These are phyloP conservation scores for Lucifuga dentata DNA, from an alignment of 2,113 vertebrate genomes.

Conservation along the genomic window DNA sequence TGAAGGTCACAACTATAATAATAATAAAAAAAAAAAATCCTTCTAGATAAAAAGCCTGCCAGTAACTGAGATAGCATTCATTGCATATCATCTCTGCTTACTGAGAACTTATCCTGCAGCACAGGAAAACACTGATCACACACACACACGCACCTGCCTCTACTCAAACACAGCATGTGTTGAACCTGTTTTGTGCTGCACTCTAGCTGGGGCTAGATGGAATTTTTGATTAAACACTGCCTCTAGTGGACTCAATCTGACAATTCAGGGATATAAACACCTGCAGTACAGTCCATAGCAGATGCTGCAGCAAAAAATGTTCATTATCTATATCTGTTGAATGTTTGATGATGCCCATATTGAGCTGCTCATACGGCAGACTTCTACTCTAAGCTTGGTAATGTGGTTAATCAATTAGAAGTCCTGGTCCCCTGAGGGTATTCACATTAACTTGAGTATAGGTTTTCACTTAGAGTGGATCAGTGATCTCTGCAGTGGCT, in stretches of 20 bases:
- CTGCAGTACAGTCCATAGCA: slow-evolving; percentile 61
- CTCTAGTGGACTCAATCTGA: slow-evolving; percentile 62
- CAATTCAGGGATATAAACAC: slow-evolving; percentile 50
- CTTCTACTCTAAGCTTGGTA: slow-evolving; percentile 78
- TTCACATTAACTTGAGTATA: slow-evolving; percentile 84
- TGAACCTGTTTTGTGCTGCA: slow-evolving; percentile 44
- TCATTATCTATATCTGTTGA: slow-evolving; percentile 63
- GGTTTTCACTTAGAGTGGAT: slow-evolving; percentile 84
- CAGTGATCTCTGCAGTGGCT: slow-evolving; percentile 78
- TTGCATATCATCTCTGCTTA: slow-evolving; percentile 26
- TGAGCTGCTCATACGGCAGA: slow-evolving; percentile 67
- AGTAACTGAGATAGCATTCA: slow-evolving; percentile 6
- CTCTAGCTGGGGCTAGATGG: slow-evolving; percentile 24
- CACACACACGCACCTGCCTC: slow-evolving; percentile 38
- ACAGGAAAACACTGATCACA: slow-evolving; percentile 36
- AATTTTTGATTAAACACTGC: slow-evolving; percentile 80
- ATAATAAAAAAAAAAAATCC: too few species aligned
- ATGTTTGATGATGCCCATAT: slow-evolving; percentile 52
- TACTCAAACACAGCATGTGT: slow-evolving; percentile 37
- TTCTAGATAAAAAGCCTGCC: too few species aligned
- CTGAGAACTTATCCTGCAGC: slow-evolving; percentile 38
- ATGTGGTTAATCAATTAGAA: slow-evolving; percentile 82
- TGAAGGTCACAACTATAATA: too few species aligned
- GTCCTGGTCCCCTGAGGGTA: slow-evolving; percentile 74
- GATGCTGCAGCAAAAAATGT: slow-evolving; percentile 53